Conservation (phyloP, 92 coral and sea anemone species). For the Scolanthus callimorphus region DNA sequence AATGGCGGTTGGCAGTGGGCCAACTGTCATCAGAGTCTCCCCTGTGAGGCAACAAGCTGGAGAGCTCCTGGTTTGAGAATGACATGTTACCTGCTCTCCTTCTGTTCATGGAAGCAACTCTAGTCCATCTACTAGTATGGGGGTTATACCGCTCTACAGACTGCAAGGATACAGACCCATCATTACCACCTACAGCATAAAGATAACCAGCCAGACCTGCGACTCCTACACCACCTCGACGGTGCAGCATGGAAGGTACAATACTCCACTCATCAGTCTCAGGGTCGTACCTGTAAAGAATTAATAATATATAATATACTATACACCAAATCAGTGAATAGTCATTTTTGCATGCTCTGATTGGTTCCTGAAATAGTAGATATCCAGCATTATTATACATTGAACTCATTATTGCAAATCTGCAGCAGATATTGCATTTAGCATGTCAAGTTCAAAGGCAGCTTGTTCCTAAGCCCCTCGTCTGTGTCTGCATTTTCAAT, state of each 20-base stretch:
- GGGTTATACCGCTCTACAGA: slow-evolving; percentile 93
- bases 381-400: too few species aligned
- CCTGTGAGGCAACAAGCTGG: too few species aligned
- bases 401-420: too few species aligned
- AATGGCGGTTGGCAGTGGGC: too few species aligned
- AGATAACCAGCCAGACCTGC: slow-evolving; percentile 82
- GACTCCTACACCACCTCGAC: slow-evolving; percentile 96
- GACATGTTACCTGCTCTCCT: slow-evolving; percentile 96
- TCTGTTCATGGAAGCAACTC: slow-evolving; percentile 86
- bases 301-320: not conserved
- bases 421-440: too few species aligned
- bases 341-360: not conserved
- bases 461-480: too few species aligned
- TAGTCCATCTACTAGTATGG: slow-evolving; percentile 80
- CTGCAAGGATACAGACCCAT: slow-evolving; percentile 79
- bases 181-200: slow-evolving; percentile 98
- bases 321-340: not conserved
- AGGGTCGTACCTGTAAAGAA: slow-evolving; percentile 75
- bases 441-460: too few species aligned
- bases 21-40: too few species aligned
- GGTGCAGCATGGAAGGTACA: slow-evolving; percentile 77
- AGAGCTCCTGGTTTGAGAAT: too few species aligned
- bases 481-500: too few species aligned
- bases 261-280: slow-evolving; percentile 78
- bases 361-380: too few species aligned